Evolutionary conservation across 2,797 vertebrate species (phyloP), one percentile per base, ranked within the genome.

Genomic region (Sparus aurata): DNA sequence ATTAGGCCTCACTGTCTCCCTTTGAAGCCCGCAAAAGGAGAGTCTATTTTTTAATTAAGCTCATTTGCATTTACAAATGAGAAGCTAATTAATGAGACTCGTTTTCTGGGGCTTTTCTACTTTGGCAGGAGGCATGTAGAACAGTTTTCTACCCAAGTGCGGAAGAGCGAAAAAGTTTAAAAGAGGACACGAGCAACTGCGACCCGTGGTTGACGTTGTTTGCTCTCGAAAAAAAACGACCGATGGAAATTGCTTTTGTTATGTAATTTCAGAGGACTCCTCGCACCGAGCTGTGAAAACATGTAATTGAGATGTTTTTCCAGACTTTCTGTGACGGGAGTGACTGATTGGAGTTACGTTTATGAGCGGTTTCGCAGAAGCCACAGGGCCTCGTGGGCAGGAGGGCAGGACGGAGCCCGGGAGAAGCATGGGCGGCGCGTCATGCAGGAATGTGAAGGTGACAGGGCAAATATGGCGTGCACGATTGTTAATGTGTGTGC

Each of bases 31-130:
- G 75, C 87, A 86, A 93, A 93, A 94, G 92, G 89, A 92, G 87
- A 92, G 91, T 92, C 91, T 94, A 93, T 94, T 95, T 94, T 94
- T 94, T 94, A 94, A 95, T 95, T 93, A 94, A 92, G 85, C 94
- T 94, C 89, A 95, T 95, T 94, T 95, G 93, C 95, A 95, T 95
- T 93, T 92, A 92, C 94, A 95, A 96, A 95, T 94, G 91, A 95
- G 91, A 94, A 91, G 92, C 91, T 95, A 95, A 95, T 95, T 95
- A 95, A 94, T 93, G 87, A 85, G 87, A 92, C 90, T 91, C 71
- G 43, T 92, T 94, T 92, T 89, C 85, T 88, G 71, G 77, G 87
- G 78, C 65, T 89, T 88, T 93, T 91, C 83, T 83, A 74, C 69
- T 92, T 91, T 87, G 85, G 83, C 85, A 82, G 80, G 63, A 93